Evolutionary conservation across 2,888 invertebrate species (phyloP).

Genomic region (Cremastinae sp.): DNA sequence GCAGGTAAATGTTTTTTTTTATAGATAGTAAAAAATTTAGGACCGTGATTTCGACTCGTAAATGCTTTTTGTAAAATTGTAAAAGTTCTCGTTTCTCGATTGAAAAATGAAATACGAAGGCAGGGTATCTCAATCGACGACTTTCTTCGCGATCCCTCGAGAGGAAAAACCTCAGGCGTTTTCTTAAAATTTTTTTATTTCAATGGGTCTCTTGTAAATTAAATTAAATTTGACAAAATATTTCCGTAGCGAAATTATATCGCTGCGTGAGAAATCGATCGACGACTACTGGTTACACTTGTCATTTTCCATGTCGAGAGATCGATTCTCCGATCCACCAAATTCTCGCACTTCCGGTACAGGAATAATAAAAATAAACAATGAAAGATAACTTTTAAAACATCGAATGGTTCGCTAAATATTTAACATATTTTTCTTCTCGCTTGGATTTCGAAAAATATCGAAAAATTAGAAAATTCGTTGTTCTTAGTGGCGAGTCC

Average conservation of each 20-base stretch:
- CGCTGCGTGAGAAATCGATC: slow-evolving; percentile 68
- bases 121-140: no score
- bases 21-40: no score
- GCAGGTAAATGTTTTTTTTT: no score
- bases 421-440: slow-evolving; percentile 23
- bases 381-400: no score
- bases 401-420: no score
- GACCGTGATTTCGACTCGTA: no score
- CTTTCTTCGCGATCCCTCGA: not conserved
- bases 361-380: not conserved
- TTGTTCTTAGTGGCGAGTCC: not conserved
- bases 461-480: slow-evolving; percentile 1
- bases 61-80: no score
- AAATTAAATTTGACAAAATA: not conserved
- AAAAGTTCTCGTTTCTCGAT: no score
- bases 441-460: no score
- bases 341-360: slow-evolving; percentile 9
- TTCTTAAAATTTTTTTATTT: slow-evolving; percentile 3
- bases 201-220: slow-evolving; percentile 25
- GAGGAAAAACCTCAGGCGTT: slow-evolving; percentile 20
- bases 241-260: slow-evolving; percentile 15
- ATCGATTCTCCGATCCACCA: slow-evolving; percentile 1
- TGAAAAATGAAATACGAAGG: no score
- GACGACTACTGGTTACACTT: slow-evolving; percentile 78
- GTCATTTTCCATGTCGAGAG: slow-evolving; percentile 75